Evolutionary conservation across 1,140 invertebrate genomes (phyloP).

Genomic region (Drosophila paulistorum): DNA sequence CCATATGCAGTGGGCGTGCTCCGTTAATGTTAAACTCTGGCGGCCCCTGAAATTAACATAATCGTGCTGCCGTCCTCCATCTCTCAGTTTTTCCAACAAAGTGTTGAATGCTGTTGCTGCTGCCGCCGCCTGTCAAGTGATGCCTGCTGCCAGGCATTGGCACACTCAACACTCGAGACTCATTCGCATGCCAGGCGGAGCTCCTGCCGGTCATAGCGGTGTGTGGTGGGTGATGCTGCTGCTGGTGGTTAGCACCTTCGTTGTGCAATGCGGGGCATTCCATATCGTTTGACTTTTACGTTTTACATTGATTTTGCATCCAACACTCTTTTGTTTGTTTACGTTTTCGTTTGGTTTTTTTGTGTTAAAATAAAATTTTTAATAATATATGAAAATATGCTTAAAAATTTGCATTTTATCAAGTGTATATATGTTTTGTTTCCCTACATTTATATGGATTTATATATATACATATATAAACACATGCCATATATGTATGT

Average conservation of each 20-base stretch:
- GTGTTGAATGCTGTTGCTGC: conserved; percentile 67
- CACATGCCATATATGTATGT: conserved; percentile 8
- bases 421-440: conserved; percentile 36
- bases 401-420: conserved; percentile 53
- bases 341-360: neutral
- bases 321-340: conserved; percentile 3
- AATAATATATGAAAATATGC: conserved; percentile 69
- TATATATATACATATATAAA: neutral
- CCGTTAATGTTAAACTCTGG: conserved; percentile 67
- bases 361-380: conserved; percentile 52
- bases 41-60: conserved; percentile 72
- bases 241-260: conserved; percentile 24
- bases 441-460: neutral
- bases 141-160: conserved; percentile 59
- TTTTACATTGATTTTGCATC: conserved; percentile 23
- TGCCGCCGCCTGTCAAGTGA: conserved; percentile 68
- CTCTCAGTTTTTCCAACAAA: conserved; percentile 57
- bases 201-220: conserved; percentile 1
- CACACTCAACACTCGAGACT: conserved; percentile 34
- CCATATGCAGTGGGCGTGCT: conserved; percentile 80
- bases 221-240: neutral
- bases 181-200: conserved; percentile 1
- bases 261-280: conserved; percentile 63
- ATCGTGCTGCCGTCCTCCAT: conserved; percentile 57
- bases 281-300: conserved; percentile 39